Conservation (phyloP, 2,113 vertebrate species). For the Pantherophis guttatus region DNA sequence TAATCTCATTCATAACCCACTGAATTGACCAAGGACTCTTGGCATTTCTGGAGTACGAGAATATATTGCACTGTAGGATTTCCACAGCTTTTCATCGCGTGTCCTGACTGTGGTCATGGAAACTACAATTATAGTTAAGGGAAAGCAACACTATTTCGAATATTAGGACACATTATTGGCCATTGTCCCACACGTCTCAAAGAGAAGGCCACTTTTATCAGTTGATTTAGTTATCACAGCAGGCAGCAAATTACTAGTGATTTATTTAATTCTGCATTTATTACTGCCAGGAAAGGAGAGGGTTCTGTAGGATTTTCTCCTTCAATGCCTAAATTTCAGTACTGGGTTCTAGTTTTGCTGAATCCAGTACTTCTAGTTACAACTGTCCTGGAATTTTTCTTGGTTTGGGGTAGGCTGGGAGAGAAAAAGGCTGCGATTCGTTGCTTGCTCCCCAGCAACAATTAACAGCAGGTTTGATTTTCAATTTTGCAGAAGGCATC, state of each 20-base stretch:
- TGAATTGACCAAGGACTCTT: background rate
- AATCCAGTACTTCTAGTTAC: background rate
- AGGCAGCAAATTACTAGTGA: background rate
- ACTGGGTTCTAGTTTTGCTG: background rate
- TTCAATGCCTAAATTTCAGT: background rate
- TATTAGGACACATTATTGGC: background rate
- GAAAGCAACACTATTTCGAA: background rate
- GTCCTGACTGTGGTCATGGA: background rate
- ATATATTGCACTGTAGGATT: background rate
- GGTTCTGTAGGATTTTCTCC: background rate
- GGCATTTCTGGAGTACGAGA: background rate
- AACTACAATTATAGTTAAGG: background rate
- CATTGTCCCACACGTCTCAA: background rate
- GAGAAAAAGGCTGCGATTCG: background rate
- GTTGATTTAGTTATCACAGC: background rate
- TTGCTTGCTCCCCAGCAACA: background rate
- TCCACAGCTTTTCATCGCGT: background rate
- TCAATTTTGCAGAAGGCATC: background rate
- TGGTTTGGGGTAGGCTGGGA: background rate
- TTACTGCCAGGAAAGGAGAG: background rate
- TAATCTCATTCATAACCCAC: background rate
- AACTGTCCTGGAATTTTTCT: background rate
- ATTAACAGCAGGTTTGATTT: rapidly evolving
- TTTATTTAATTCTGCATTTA: background rate
- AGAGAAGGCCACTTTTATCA: no score